A percentile compares a stretch with the other conserved stretches of the same genome.
Evolutionary conservation across 2,888 invertebrate genomes (phyloP).

Genomic region (Carterocephalus palaemon): DNA sequence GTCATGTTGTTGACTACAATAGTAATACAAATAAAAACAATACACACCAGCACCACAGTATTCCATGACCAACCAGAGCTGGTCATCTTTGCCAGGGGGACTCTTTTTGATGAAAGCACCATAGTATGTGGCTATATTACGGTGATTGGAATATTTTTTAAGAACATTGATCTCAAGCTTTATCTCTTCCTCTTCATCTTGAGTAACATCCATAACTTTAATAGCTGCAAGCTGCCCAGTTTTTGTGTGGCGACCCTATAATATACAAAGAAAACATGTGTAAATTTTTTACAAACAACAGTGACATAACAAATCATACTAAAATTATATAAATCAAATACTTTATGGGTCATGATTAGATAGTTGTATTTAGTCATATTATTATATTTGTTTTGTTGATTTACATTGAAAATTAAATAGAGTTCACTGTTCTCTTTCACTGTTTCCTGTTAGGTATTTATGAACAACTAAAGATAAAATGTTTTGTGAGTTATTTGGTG

Average conservation of each 20-base stretch:
- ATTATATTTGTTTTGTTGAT: too few relatives aligned
- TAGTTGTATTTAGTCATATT: conserved; percentile 3
- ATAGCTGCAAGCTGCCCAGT: conserved; percentile 99
- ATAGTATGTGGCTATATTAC: conserved; percentile 99
- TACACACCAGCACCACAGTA: conserved; percentile 96
- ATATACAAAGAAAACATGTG: conserved; percentile 26
- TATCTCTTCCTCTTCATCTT: conserved; percentile 99
- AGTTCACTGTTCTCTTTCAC: neutral
- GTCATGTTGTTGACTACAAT: neutral
- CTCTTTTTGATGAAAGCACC: conserved; percentile 99
- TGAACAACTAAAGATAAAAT: conserved; percentile 7
- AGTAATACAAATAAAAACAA: conserved; percentile 10
- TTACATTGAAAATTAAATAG: too few relatives aligned
- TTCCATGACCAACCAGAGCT: conserved; percentile 99
- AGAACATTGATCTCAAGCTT: conserved; percentile 99
- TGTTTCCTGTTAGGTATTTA: conserved; percentile 9
- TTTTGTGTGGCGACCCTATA: conserved; percentile 98
- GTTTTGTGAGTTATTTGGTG: neutral
- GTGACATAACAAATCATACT: neutral
- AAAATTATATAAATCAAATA: conserved; percentile 13
- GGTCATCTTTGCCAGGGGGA: conserved; percentile 99
- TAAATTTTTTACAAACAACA: neutral
- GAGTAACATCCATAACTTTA: conserved; percentile 99
- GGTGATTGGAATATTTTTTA: conserved; percentile 99
- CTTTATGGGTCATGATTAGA: conserved; percentile 4